A percentile compares a stretch with the other conserved stretches of the same genome.
Evolutionary conservation across 1,140 invertebrate species (phyloP).

Genomic region (Armadillidium nasatum): DNA sequence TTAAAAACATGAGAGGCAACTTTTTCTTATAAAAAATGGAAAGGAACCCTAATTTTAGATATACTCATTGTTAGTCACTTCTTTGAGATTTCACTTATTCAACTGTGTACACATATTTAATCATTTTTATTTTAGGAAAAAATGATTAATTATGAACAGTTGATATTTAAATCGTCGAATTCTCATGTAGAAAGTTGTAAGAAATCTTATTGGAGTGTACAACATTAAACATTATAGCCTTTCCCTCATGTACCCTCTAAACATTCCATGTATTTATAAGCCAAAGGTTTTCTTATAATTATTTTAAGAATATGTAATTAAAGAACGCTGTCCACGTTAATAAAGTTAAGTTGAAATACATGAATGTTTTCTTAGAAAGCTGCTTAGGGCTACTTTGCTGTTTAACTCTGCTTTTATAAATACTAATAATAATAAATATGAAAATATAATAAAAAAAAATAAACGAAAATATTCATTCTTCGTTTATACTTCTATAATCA

Average conservation of each 20-base stretch:
- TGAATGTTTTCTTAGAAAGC: neutral
- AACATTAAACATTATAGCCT: neutral
- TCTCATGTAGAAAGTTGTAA: neutral
- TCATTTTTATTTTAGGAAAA: no score
- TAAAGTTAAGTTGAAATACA: neutral
- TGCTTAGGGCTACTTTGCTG: no score
- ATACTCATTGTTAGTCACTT: neutral
- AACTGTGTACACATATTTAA: neutral
- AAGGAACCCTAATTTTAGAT: neutral
- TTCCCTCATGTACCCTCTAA: neutral
- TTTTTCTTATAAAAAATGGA: neutral
- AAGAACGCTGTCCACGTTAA: neutral
- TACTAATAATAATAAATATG: no score
- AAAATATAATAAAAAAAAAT: no score
- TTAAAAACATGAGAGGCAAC: no score
- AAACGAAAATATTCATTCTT: no score
- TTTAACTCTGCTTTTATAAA: no score
- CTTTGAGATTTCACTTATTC: neutral
- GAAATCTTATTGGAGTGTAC: neutral
- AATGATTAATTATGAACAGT: neutral
- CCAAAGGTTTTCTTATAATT: conserved; percentile 1
- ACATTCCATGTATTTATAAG: neutral
- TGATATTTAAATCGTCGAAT: neutral
- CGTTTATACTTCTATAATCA: no score
- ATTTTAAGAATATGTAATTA: neutral